Conservation (phyloP, 2,888 invertebrate species). For the Lasioglossum calceatum region DNA sequence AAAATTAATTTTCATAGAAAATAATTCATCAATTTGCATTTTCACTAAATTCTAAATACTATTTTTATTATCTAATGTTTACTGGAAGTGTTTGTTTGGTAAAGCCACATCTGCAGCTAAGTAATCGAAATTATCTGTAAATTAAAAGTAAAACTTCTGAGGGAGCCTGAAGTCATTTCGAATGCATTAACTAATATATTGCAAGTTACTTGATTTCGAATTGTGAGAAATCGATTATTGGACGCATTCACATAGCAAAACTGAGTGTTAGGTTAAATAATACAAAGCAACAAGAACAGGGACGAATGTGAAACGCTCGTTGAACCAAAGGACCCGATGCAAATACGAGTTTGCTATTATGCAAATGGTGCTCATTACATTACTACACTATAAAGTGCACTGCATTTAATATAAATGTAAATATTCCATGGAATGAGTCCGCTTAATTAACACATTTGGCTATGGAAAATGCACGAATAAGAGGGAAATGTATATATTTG, state of each 20-base stretch:
- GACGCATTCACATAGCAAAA: not conserved
- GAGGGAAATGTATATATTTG: constrained; percentile 1
- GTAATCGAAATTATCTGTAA: not conserved
- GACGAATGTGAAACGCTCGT: not conserved
- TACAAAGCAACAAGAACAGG: not conserved
- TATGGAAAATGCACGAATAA: not conserved
- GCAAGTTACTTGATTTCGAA: not conserved
- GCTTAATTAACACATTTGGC: constrained; percentile 31
- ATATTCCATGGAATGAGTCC: constrained; percentile 11
- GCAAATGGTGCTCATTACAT: constrained; percentile 37
- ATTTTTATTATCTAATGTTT: not conserved
- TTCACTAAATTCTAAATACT: too few relatives aligned
- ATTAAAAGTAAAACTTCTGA: not conserved
- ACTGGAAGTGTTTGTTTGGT: not conserved
- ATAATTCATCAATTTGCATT: not conserved
- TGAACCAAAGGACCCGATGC: constrained; percentile 3
- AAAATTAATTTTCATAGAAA: not conserved
- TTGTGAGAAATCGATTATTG: not conserved
- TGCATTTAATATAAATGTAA: constrained; percentile 47
- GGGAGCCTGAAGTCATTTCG: not conserved
- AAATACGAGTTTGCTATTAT: constrained; percentile 38
- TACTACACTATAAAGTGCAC: constrained; percentile 22
- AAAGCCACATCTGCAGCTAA: not conserved
- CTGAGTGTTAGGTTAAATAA: not conserved
- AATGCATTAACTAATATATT: not conserved